These are phyloP conservation scores for Papilio polytes DNA, from an alignment of 1,140 invertebrate species.

Conservation along the genomic window DNA sequence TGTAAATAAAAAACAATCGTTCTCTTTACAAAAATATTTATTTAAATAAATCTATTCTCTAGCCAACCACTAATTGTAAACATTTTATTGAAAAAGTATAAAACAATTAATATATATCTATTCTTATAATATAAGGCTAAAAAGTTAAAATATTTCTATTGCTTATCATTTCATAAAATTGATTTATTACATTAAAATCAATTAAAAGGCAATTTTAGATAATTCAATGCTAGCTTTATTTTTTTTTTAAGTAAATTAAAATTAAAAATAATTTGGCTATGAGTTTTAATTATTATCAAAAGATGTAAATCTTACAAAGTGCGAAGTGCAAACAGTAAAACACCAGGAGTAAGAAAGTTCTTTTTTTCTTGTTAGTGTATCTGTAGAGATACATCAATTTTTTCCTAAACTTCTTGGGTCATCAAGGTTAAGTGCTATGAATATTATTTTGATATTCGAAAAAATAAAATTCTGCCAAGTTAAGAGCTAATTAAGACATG, in stretches of 20 bases:
- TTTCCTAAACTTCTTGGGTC: no score
- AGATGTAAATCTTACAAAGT: neutral
- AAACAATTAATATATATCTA: slow-evolving; percentile 20
- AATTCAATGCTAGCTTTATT: neutral
- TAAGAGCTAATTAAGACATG: no score
- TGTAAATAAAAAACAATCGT: neutral
- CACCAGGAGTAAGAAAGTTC: neutral
- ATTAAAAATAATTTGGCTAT: neutral
- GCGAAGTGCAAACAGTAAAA: neutral
- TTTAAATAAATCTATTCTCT: slow-evolving; percentile 15
- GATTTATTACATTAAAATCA: neutral
- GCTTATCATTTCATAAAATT: slow-evolving; percentile 31
- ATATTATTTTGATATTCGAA: no score
- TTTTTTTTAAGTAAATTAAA: neutral
- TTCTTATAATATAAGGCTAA: neutral
- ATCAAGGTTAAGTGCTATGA: no score
- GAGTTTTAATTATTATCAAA: neutral
- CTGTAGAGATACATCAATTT: no score
- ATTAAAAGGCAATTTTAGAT: neutral
- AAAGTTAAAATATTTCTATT: slow-evolving; percentile 24
- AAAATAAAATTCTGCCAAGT: no score
- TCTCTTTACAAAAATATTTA: slow-evolving; percentile 27
- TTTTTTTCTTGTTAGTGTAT: no score
- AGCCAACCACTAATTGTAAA: slow-evolving; percentile 4
- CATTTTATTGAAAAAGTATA: slow-evolving; percentile 21